Conservation (phyloP, 2,797 vertebrate genomes). For the Cyclura pinguis region DNA sequence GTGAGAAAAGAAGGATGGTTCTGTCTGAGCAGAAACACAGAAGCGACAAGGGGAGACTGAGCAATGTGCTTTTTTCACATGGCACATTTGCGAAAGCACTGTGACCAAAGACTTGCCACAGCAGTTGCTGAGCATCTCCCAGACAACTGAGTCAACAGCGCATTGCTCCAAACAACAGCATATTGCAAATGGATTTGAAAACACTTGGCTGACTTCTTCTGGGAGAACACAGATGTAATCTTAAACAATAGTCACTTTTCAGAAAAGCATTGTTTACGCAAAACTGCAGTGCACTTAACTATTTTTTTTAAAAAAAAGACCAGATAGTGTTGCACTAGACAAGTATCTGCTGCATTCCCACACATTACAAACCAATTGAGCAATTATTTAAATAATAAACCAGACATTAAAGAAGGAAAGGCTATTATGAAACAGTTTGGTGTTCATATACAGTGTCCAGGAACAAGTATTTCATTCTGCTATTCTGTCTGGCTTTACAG, state of each 20-base stretch:
- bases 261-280: conserved; percentile 6
- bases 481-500: background rate
- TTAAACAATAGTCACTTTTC: conserved; percentile 22
- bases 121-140: background rate
- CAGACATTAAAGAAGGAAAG: background rate
- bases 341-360: background rate
- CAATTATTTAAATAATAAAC: background rate
- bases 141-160: conserved; percentile 23
- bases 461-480: background rate
- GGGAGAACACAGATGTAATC: conserved; percentile 10
- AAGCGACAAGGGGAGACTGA: conserved; percentile 2
- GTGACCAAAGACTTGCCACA: conserved; percentile 9
- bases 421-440: background rate
- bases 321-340: background rate
- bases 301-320: background rate
- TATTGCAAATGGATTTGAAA: conserved; percentile 19
- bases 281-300: background rate
- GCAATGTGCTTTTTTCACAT: conserved; percentile 8
- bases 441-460: background rate
- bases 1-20: conserved; percentile 15
- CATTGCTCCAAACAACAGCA: conserved; percentile 37
- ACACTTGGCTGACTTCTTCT: conserved; percentile 13
- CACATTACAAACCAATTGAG: background rate
- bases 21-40: background rate
- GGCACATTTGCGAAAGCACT: background rate